Conservation (phyloP, 2,888 invertebrate species). For the Drosophila engyochracea region DNA sequence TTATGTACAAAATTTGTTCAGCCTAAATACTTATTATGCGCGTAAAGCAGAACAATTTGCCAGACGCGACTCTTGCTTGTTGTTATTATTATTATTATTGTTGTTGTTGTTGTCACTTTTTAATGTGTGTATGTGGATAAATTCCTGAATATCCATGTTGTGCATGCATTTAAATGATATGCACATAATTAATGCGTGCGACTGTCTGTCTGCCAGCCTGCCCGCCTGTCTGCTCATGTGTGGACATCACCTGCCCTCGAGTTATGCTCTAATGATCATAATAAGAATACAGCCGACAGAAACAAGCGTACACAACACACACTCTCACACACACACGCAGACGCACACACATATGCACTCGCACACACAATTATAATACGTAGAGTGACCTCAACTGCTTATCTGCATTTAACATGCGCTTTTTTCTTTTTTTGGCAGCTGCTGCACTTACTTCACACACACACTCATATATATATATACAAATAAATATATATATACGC, state of each 20-base stretch:
- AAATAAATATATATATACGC: conserved; percentile 14
- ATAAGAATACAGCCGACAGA: conserved; percentile 55
- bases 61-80: conserved; percentile 33
- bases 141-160: conserved; percentile 34
- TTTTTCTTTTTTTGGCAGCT: conserved; percentile 59
- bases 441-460: conserved; percentile 60
- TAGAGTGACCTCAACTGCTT: conserved; percentile 73
- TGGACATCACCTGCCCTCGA: conserved; percentile 79
- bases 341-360: conserved; percentile 10
- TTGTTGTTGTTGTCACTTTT: conserved; percentile 44
- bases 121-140: conserved; percentile 31
- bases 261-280: conserved; percentile 77
- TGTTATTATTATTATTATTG: conserved; percentile 1
- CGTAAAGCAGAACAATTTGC: conserved; percentile 64
- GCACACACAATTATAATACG: conserved; percentile 24
- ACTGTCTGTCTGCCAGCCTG: conserved; percentile 31
- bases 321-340: conserved; percentile 20
- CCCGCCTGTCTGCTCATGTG: conserved; percentile 43
- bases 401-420: conserved; percentile 79
- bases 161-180: conserved; percentile 32
- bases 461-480: conserved; percentile 23
- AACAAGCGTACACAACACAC: conserved; percentile 31
- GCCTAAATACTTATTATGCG: conserved; percentile 56
- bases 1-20: conserved; percentile 36
- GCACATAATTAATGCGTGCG: conserved; percentile 71